Base-by-base conservation (phyloP, 2,797 vertebrate species). In the Anguilla megastoma region DNA sequence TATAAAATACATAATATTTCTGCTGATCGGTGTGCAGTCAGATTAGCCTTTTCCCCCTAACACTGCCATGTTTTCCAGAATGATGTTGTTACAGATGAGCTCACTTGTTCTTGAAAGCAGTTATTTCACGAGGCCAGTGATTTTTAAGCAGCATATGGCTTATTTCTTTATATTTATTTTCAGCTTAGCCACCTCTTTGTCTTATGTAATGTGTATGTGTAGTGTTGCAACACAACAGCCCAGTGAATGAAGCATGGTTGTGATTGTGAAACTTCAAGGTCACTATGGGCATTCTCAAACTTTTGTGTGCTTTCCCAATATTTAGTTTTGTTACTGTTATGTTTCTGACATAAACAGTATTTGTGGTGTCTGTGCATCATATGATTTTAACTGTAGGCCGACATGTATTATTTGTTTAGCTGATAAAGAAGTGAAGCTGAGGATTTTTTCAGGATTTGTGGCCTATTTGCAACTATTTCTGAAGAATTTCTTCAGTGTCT, bases 401-500 rank as follows among this genome's bases (percentile, higher is more conserved):
- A 24, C 33, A 24, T 24, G 16, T 33, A 30, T 36, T 33, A 8
- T n/a, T 69, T 27, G 7, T 69, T 6, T 5, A 45, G 1, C 33
- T 48, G 76, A 80, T 45, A 48, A 48, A 80, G 76, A 41, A 48
- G 41, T 33, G 69, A 74, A 33, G 27, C n/a, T 33, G 76, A 45
- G 41, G 76, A 45, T 80, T 76, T 36, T 30, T 33, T 36, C 27
- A 33, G 30, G 12, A 36, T 76, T 76, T 36, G 30, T 76, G 71
- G 9, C 69, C 27, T 71, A 71, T 71, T 7, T 12, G n/a, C n/a
- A 27, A 24, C 7, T 58, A 60, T 18, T 60, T 60, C 58, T 21
- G 58, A 60, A 71, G 30, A 82, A 85, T 87, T 69, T 85, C n/a
- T 74, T 27, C 63, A 24, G 58, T 36, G 16, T 52, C 24, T n/a